Percentiles rank a stretch among this genome's conserved stretches.
Evolutionary conservation across 2,888 invertebrate species (phyloP).

Genomic region (Rhingia rostrata): DNA sequence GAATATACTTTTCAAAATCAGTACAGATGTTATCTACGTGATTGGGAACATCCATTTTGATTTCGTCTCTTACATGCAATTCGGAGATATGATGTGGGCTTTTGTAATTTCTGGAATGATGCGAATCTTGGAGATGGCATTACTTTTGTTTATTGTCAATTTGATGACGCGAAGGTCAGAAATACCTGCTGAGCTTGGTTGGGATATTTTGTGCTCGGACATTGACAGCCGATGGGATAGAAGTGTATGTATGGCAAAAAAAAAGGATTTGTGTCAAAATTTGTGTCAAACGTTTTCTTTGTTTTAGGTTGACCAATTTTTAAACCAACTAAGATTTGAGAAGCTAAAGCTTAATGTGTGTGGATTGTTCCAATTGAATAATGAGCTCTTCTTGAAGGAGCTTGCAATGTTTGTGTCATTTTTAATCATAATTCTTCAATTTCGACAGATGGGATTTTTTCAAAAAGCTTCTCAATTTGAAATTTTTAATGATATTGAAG

Average conservation of each 20-base stretch:
- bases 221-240: conserved; percentile 79
- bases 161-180: conserved; percentile 65
- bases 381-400: background rate
- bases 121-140: conserved; percentile 76
- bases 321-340: background rate
- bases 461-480: too few species aligned
- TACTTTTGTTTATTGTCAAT: conserved; percentile 36
- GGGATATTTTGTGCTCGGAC: conserved; percentile 78
- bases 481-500: too few species aligned
- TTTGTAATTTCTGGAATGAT: conserved; percentile 75
- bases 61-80: conserved; percentile 75
- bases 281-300: too few species aligned
- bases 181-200: conserved; percentile 75
- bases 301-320: background rate
- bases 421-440: too few species aligned
- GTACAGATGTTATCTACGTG: conserved; percentile 77
- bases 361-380: background rate
- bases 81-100: conserved; percentile 59
- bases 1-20: conserved; percentile 78
- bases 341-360: background rate
- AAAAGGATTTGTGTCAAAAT: too few species aligned
- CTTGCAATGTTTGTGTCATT: too few species aligned
- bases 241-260: conserved; percentile 78
- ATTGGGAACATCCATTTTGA: conserved; percentile 77
- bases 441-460: too few species aligned